Evolutionary conservation across 2,888 invertebrate genomes (phyloP).

Genomic region (Macrosoma leucophasiata): DNA sequence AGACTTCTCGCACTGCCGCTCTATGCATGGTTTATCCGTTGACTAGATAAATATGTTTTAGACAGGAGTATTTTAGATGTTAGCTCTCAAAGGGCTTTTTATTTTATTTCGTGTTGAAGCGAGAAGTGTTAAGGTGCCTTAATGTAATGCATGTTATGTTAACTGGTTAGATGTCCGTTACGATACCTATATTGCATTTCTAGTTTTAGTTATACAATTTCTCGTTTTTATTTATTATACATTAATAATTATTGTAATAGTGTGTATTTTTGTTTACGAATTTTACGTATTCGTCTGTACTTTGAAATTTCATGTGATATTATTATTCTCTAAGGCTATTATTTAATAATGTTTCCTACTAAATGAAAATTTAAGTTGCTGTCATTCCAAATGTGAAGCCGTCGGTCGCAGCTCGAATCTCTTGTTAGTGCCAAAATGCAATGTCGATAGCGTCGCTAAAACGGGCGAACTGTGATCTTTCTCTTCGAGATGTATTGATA

Average conservation of each 20-base stretch:
- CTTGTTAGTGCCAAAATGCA: constrained; percentile 65
- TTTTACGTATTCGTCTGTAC: constrained; percentile 60
- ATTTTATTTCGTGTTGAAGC: constrained; percentile 29
- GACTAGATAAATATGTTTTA: constrained; percentile 66
- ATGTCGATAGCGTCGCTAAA: constrained; percentile 35
- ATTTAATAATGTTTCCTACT: constrained; percentile 38
- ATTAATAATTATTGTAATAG: constrained; percentile 51
- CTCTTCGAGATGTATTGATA: constrained; percentile 44
- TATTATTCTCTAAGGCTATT: constrained; percentile 63
- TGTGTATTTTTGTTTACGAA: constrained; percentile 65
- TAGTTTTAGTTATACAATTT: constrained; percentile 68
- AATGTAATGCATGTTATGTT: constrained; percentile 54
- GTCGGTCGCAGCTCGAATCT: constrained; percentile 43
- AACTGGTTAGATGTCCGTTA: constrained; percentile 54
- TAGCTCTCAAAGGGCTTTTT: constrained; percentile 26
- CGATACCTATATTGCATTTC: constrained; percentile 68
- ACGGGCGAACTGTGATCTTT: constrained; percentile 58
- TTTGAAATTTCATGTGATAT: constrained; percentile 72
- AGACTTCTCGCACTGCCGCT: constrained; percentile 38
- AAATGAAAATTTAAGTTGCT: constrained; percentile 41
- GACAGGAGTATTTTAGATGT: constrained; percentile 31
- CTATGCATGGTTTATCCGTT: constrained; percentile 65
- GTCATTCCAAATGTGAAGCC: constrained; percentile 49
- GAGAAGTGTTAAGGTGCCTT: constrained; percentile 58
- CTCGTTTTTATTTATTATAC: constrained; percentile 69